Evolutionary conservation across 1,140 invertebrate species (phyloP).

Genomic region (Zaprionus ghesquierei): DNA sequence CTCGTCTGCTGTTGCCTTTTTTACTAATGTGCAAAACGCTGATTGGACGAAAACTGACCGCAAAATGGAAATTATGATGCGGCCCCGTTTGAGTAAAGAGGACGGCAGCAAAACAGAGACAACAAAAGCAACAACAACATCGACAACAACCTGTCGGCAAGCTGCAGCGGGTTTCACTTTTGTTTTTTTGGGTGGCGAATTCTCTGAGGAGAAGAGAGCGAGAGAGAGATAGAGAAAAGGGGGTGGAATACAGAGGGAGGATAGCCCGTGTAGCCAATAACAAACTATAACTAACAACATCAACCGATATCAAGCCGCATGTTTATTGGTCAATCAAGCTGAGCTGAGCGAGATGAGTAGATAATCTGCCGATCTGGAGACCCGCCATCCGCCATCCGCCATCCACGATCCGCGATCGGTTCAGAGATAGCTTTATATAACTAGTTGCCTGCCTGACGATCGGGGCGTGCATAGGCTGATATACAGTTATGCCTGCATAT

Average conservation of each 20-base stretch:
- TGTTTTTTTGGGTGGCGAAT: constrained; percentile 37
- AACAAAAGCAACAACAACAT: constrained; percentile 37
- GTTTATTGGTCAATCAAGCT: constrained; percentile 77
- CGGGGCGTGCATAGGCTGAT: constrained; percentile 28
- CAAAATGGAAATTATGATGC: constrained; percentile 81
- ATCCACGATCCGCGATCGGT: neutral
- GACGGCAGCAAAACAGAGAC: constrained; percentile 55
- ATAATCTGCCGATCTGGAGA: neutral
- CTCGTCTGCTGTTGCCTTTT: constrained; percentile 30
- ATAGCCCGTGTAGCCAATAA: constrained; percentile 62
- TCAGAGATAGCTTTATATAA: constrained; percentile 46
- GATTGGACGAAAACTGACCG: constrained; percentile 79
- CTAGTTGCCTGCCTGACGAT: constrained; percentile 27
- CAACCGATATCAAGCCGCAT: constrained; percentile 76
- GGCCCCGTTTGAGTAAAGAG: constrained; percentile 77
- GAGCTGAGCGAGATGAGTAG: constrained; percentile 32
- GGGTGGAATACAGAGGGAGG: neutral
- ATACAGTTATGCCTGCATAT: constrained; percentile 4
- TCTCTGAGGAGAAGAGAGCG: constrained; percentile 19
- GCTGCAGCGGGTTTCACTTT: constrained; percentile 71
- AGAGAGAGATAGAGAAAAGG: neutral
- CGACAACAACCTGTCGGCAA: constrained; percentile 50
- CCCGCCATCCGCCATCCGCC: neutral
- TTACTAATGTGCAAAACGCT: constrained; percentile 78
- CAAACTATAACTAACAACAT: constrained; percentile 79